Base-by-base conservation (phyloP, 35 echinoderm and acorn worm genomes). In the Lytechinus pictus region DNA sequence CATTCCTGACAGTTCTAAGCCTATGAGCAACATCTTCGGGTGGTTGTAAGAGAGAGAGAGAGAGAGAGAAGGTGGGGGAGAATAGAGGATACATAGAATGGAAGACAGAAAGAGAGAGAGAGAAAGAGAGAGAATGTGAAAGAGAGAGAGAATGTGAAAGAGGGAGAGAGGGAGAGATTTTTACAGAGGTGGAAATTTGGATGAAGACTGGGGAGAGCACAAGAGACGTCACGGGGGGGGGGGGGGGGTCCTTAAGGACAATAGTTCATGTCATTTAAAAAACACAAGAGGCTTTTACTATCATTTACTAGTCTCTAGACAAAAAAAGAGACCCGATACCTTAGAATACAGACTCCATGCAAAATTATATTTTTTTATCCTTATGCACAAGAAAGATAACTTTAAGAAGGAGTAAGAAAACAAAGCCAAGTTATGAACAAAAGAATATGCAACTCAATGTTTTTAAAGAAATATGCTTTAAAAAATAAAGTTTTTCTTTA, bases 1-100 rank as follows among this genome's bases (percentile, higher is more conserved):
- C 88, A 90, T 52, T 90, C 16, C 29, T 90, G 88, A 90, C 88
- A 90, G 88, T 90, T 90, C 88, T 90, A 44, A 90, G 88, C 88
- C 88, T 54, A 90, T 10, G 88, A 90, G 88, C 88, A 90, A 90
- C 44, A 52, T 52, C 88, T 90, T 19, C 3, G 28, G 88, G 88
- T 90, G 88, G 88, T 54, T 54, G 88, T 44, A 16, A 16, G 88
- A 90, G 27, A 12, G 9, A 8, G 27, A 12, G 52, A 21, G 88
- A 52, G 27, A 52, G 11, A 90, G 10, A 4, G 27, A 33, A 29
- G 14, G 28, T 44, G 8, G 27, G 52, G 19, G 52, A 27, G 3
- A 9, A 53, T 12, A 44, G 16, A 90, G 28, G 52, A 21, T n/a
- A 12, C 13, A 1, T 3, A 27, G 28, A 89, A 10, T 8, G 2